Base-by-base conservation (phyloP, 1,140 invertebrate species). In the Zelostemma sp. region DNA sequence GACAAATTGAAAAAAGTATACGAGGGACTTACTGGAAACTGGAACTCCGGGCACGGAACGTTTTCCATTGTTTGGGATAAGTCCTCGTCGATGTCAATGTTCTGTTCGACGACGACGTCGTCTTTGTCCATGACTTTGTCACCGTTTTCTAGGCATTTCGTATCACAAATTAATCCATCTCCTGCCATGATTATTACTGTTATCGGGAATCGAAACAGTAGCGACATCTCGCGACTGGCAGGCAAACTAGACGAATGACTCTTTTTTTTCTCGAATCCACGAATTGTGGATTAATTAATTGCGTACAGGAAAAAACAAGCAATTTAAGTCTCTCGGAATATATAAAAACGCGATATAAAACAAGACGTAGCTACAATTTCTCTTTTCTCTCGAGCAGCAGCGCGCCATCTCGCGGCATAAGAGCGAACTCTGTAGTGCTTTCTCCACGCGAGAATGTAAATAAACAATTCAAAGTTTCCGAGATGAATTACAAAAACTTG, bases 1-100 rank as follows among this genome's bases (percentile, higher is more conserved):
- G 19, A 25, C 45, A 5, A 46, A 53, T 0, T 51, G 31, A 40
- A 55, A 60, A 19, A 33, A 45, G 8, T 43, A 49, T 41, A 54
- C 1, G 48, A 43, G 35, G 48, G 43, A 47, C 78, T 83, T 72
- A 80, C 83, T 31, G 77, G 73, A 60, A 85, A 85, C 45, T 82
- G 75, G 71, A 85, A 85, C 54, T 85, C 81, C 0, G 80, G 77
- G 62, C 76, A 83, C 0, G 77, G 68, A 12, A 78, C 60, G 33
- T 73, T 75, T 47, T 82, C 77, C 1, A 75, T 14, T 3, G 45
- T 66, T 15, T 78, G 76, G 3, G 65, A 50, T n/a, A 71, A 70
- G 5, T 78, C 80, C 6, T 80, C 73, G 21, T 81, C 80, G 9
- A 74, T 25, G 17, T 75, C 73, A 1, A 73, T 59, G 50, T 79